A percentile compares a stretch with the other conserved stretches of the same genome.
These are phyloP conservation scores for Sinocyclocheilus rhinocerous DNA, from an alignment of 2,113 vertebrate species.

Conservation along the genomic window DNA sequence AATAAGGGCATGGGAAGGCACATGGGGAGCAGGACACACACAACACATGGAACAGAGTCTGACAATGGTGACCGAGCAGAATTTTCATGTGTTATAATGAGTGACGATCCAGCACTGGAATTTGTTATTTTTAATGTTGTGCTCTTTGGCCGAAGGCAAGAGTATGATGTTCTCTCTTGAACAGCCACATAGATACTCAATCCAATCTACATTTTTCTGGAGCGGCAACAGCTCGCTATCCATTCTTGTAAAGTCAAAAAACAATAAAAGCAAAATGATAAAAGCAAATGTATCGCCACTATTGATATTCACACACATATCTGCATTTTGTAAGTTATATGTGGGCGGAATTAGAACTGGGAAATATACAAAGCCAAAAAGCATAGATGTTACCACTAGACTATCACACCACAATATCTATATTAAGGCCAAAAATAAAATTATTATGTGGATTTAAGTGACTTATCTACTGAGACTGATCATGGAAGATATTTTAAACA, in stretches of 20 bases:
- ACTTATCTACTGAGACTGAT: background rate
- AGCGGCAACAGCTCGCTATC: background rate
- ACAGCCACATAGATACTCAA: background rate
- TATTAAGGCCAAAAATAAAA: background rate
- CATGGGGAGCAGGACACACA: no score
- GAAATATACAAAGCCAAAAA: background rate
- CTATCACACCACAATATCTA: background rate
- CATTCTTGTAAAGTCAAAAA: background rate
- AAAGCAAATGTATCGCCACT: background rate
- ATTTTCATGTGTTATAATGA: background rate
- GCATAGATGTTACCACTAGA: background rate
- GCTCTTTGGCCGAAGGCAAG: background rate
- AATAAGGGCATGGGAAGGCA: no score
- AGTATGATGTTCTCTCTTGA: background rate
- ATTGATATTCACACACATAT: background rate
- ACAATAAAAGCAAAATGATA: background rate
- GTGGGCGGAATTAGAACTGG: background rate
- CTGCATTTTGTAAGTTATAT: background rate
- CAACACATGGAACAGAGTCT: no score
- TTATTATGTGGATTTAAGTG: background rate
- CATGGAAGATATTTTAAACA: background rate
- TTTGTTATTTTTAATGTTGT: constrained; percentile 1
- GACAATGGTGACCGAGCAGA: background rate
- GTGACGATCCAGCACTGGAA: background rate
- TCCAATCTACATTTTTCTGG: background rate